A percentile compares a stretch with the other conserved stretches of the same genome.
These are phyloP conservation scores for Periparus ater DNA, from an alignment of 2,797 vertebrate species.

Conservation along the genomic window DNA sequence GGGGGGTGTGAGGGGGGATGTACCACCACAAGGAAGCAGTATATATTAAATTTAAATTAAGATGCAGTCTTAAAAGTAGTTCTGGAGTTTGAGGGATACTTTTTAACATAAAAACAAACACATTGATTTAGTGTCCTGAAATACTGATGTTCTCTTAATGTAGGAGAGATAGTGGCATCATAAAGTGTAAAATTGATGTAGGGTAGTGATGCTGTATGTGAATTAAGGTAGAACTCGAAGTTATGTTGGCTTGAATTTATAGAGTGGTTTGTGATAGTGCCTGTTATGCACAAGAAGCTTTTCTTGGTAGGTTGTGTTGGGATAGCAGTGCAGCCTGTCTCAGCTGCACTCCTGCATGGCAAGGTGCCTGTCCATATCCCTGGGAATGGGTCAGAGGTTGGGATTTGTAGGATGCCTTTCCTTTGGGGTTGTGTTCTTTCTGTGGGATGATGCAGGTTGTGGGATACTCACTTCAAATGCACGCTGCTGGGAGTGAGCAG, in stretches of 20 bases:
- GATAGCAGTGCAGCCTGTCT: background rate
- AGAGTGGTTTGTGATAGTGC: background rate
- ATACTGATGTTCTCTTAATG: background rate
- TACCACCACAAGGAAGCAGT: background rate
- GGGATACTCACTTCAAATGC: background rate
- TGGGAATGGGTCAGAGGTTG: background rate
- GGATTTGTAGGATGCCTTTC: background rate
- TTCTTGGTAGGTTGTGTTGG: background rate
- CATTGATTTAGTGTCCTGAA: background rate
- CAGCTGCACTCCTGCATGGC: accelerated
- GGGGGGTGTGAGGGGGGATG: background rate
- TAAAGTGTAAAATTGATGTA: background rate
- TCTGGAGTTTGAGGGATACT: background rate
- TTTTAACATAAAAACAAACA: background rate
- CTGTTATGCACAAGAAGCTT: background rate
- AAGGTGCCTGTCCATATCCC: background rate
- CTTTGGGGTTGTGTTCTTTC: background rate
- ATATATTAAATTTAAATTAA: background rate
- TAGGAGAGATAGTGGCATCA: background rate
- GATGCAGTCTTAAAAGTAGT: background rate
- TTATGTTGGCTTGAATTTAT: background rate
- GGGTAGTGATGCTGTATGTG: background rate
- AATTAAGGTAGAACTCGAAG: background rate
- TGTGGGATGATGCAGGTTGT: accelerated
- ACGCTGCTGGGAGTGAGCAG: background rate